A percentile compares a stretch with the other conserved stretches of the same genome.
These are phyloP conservation scores for Chrosomus eos DNA, from an alignment of 2,797 vertebrate genomes.

Conservation along the genomic window DNA sequence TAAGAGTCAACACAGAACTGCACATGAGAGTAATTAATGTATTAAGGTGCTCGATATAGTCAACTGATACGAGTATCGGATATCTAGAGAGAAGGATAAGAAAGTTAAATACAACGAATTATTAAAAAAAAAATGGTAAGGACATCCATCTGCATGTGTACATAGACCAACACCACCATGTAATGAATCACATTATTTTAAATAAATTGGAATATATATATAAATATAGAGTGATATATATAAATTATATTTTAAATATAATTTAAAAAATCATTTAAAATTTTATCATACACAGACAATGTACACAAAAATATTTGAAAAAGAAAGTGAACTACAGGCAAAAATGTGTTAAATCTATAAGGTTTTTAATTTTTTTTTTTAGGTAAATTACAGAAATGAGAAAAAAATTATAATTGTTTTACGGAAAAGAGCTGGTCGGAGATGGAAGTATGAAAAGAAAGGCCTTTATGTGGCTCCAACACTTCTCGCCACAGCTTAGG, in stretches of 20 bases:
- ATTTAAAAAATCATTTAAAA: too few species aligned
- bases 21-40: neutral
- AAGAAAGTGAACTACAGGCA: neutral
- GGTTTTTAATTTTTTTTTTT: too few species aligned
- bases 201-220: neutral
- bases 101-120: neutral
- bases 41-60: neutral
- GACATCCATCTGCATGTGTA: neutral
- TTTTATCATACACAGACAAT: neutral
- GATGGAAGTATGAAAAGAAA: neutral
- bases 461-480: slow-evolving; percentile 13
- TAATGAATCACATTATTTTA: neutral
- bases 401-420: neutral
- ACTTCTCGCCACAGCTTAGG: slow-evolving; percentile 22
- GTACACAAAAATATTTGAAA: too few species aligned
- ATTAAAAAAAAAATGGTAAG: neutral
- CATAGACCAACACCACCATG: neutral
- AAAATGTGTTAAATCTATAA: neutral
- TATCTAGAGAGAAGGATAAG: neutral
- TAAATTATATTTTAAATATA: too few species aligned
- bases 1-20: neutral
- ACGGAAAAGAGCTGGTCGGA: neutral
- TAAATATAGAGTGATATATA: too few species aligned
- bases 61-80: neutral
- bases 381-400: neutral